Conservation (phyloP, 2,888 invertebrate genomes). For the Thymelicus sylvestris region DNA sequence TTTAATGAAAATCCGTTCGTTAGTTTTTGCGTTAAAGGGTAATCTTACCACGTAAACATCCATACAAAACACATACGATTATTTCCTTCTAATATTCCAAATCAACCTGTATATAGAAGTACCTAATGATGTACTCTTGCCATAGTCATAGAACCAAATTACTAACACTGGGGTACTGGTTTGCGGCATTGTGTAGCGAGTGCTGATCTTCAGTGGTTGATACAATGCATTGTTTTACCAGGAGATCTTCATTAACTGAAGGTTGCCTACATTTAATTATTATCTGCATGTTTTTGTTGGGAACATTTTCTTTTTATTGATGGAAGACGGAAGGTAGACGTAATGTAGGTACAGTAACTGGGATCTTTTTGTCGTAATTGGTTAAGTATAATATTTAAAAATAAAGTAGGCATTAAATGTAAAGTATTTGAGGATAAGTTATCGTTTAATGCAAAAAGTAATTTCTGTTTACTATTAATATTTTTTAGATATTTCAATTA, state of each 20-base stretch:
- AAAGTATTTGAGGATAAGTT: too few relatives aligned
- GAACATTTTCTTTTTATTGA: neutral
- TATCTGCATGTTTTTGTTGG: neutral
- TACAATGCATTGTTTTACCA: neutral
- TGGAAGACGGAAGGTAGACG: neutral
- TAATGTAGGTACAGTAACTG: too few relatives aligned
- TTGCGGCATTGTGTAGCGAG: neutral
- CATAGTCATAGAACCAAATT: constrained; percentile 10
- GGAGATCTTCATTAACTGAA: neutral
- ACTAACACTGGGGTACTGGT: constrained; percentile 1
- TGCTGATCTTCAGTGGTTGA: neutral
- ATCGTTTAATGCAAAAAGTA: too few relatives aligned
- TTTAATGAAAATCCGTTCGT: too few relatives aligned
- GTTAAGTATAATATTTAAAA: too few relatives aligned
- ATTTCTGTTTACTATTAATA: too few relatives aligned
- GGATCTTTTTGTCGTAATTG: too few relatives aligned
- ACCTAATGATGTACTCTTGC: neutral
- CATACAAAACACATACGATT: too few relatives aligned
- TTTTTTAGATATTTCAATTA: too few relatives aligned
- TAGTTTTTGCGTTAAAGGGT: too few relatives aligned
- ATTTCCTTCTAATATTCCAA: neutral
- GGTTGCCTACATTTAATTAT: neutral
- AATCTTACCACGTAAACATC: too few relatives aligned
- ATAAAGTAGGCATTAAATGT: too few relatives aligned
- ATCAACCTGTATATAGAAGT: neutral